These are phyloP conservation scores for Avahi laniger DNA, from an alignment of 2,797 vertebrate species.

Conservation along the genomic window DNA sequence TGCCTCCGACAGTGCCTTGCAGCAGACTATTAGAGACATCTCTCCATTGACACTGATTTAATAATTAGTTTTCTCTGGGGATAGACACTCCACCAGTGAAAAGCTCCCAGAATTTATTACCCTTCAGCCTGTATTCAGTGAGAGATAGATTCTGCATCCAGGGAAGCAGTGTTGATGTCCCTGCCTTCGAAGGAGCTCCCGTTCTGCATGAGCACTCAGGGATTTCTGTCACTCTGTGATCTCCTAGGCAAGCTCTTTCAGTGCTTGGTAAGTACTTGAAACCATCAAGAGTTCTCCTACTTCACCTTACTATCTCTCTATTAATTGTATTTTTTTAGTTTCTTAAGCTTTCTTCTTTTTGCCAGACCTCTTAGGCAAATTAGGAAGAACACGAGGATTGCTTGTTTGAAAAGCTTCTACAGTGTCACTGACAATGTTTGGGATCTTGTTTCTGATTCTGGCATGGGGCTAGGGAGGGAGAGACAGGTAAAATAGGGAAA, in stretches of 20 bases:
- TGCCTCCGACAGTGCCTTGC: neutral
- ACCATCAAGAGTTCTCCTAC: neutral
- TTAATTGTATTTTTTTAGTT: neutral
- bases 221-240: neutral
- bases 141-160: neutral
- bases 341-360: neutral
- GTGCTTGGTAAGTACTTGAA: neutral
- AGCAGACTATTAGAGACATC: neutral
- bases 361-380: neutral
- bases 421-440: neutral
- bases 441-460: neutral
- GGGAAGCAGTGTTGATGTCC: neutral
- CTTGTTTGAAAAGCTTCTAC: neutral
- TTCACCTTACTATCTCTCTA: neutral
- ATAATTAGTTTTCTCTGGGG: neutral
- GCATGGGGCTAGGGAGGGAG: accelerated
- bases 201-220: accelerated
- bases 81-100: neutral
- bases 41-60: neutral
- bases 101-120: neutral
- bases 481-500: neutral
- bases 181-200: accelerated
- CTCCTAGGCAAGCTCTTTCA: neutral
- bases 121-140: neutral
- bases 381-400: neutral